Base-by-base conservation (phyloP, 1,140 invertebrate species). In the Drosophila aff. region DNA sequence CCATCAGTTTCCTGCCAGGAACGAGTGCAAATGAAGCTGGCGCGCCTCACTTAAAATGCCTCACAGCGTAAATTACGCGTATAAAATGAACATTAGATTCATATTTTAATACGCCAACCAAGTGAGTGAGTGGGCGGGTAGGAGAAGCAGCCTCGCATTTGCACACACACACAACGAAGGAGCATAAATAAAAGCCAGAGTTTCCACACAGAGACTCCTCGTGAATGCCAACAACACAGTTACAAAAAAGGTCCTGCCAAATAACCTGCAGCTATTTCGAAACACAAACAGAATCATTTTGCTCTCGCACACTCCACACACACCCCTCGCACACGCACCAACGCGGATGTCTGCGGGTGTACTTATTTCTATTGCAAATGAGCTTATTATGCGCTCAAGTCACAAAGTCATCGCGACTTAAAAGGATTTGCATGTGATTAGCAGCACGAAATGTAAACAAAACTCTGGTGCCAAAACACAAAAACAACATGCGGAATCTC, bases 1-100 rank as follows among this genome's bases (percentile, higher is more conserved):
- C 18, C 72, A 73, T 63, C 53, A 44, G 43, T 41, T 62, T 57
- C 74, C 73, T 33, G 52, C 53, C 38, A 28, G 21, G 41, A 58
- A 40, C 10, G 50, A 43, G 53, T 28, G 49, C 74, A 86, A 86
- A 86, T 86, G 79, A 86, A 74, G 50, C 72, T 62, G 33, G 46
- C 43, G 59, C 49, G 41, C 31, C 61, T 69, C 49, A 33, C 58
- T 38, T 52, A 53, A 68, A 76, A 61, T 82, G 76, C 63, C 85
- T 90, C 53, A 49, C 78, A 75, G 79, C 85, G 79, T 90, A 89
- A 89, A 89, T 89, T 89, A 89, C 81, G 85, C 85, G 85, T 83
- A 89, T 89, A 89, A 89, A 89, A 89, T 89, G 85, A 89, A 90
- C 85, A 89, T 89, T 89, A 89, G 85, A 90, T 89, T 89, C 85